phyloP scores from a whole-genome alignment of 2,113 vertebrate species.

The Trematomus loennbergii region DNA sequence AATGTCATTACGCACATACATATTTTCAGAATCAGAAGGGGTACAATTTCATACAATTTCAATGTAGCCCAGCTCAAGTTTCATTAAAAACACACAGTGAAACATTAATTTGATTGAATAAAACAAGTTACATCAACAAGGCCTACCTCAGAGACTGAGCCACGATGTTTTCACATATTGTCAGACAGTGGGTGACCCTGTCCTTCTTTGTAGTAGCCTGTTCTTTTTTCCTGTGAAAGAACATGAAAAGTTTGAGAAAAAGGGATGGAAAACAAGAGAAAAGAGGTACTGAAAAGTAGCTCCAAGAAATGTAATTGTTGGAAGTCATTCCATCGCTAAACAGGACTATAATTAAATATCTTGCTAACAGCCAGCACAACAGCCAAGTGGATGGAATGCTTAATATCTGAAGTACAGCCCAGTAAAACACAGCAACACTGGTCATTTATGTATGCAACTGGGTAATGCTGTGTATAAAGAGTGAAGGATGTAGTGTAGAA shows the following conservation, averaged over 20 bases:
- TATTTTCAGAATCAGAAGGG: background rate
- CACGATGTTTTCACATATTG: constrained; percentile 98
- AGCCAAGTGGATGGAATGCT: background rate
- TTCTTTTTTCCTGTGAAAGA: constrained; percentile 93
- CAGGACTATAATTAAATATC: constrained; percentile 9
- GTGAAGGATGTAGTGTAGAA: too few relatives aligned
- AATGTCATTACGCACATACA: constrained; percentile 39
- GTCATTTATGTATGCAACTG: background rate
- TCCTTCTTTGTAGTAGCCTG: constrained; percentile 96
- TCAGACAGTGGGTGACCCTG: constrained; percentile 95
- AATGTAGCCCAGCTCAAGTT: background rate
- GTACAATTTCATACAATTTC: background rate
- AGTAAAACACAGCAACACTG: constrained; percentile 9
- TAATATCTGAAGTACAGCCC: background rate
- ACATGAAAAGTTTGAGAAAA: background rate
- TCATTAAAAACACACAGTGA: background rate
- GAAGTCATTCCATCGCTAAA: background rate
- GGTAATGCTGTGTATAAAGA: too few relatives aligned
- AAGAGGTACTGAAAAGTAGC: background rate
- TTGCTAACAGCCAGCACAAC: background rate
- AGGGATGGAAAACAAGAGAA: background rate
- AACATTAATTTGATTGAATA: background rate
- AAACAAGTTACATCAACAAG: background rate
- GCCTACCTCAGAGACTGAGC: constrained; percentile 95
- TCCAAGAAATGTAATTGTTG: background rate